Evolutionary conservation across 1,140 invertebrate species (phyloP).

Genomic region (Bacillus rossius): DNA sequence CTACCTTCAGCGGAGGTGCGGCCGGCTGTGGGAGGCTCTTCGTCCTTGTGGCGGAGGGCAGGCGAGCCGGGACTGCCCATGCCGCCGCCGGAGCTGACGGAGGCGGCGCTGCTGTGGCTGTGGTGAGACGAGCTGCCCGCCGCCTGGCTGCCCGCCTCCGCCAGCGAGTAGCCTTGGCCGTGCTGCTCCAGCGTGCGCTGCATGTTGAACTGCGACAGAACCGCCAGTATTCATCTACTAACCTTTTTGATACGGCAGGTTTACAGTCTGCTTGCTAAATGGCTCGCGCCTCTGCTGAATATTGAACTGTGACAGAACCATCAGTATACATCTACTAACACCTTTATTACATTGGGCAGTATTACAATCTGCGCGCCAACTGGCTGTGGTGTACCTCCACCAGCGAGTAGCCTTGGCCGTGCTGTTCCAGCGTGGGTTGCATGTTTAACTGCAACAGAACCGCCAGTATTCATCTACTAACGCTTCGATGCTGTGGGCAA

Average conservation of each 20-base stretch:
- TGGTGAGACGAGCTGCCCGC: neutral
- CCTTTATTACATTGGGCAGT: too few species aligned
- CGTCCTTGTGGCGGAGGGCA: constrained; percentile 16
- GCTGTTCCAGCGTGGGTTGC: constrained; percentile 5
- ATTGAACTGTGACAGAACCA: constrained; percentile 14
- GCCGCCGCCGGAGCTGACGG: constrained; percentile 22
- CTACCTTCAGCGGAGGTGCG: constrained; percentile 19
- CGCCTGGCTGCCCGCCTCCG: neutral
- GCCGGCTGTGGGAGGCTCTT: constrained; percentile 11
- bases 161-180: neutral
- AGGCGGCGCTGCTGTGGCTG: constrained; percentile 13
- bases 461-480: too few species aligned
- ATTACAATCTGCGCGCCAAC: neutral
- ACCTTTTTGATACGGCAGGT: too few species aligned
- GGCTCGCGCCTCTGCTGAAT: constrained; percentile 8
- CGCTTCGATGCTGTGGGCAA: too few species aligned
- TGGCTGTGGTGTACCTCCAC: neutral
- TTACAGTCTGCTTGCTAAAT: too few species aligned
- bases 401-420: neutral
- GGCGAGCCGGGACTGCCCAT: constrained; percentile 22
- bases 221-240: too few species aligned
- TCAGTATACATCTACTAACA: too few species aligned
- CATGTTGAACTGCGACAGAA: constrained; percentile 16
- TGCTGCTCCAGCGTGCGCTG: constrained; percentile 7
- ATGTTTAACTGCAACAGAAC: constrained; percentile 17